Evolutionary conservation across 2,113 vertebrate species (phyloP), one percentile per base, ranked within the genome.

Genomic region (Prochilodus magdalenae): DNA sequence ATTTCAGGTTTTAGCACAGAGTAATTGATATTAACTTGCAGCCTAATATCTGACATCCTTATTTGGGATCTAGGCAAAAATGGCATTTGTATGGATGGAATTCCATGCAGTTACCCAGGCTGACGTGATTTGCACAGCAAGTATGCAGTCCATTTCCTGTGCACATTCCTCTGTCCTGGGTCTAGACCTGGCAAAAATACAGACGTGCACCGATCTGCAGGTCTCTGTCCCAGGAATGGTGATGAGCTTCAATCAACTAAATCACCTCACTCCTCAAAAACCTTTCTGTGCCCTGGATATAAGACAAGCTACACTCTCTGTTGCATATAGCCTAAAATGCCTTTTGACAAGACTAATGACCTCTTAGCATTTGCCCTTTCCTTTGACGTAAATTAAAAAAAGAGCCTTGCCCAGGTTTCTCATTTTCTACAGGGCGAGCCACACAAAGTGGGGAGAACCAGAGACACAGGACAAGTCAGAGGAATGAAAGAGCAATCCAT

Each of bases 101-200:
- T 89, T 92, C 89, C 88, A 87, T 63, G 13, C 77, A 89, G 84
- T 87, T 80, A 88, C 78, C 59, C 75, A 89, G 73, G 81, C 83
- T 70, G 80, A 83, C 81, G 83, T 15, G 83, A 91, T 89, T 80
- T 82, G 80, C 75, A 88, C 86, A 88, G 89, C 86, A 90, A 91
- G 90, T 81, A 91, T 90, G 87, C 84, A n/a, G 75, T 63, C 78
- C 22, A 85, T 90, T 92, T 93, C 91, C 92, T 81, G 73, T 87
- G 88, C 77, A 90, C 69, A 69, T 81, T 86, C 47, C 78, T 85
- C 65, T 83, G 49, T 33, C 44, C 60, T 55, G 30, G 30, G 59
- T n/a, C 24, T 51, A 26, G 22, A 66, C 60, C 75, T 47, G 49
- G 66, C 77, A 73, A 65, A 71, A 55, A 44, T 69, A 75, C 71